Conservation (phyloP, 2,888 invertebrate species). For the Hyppa rectilinea region DNA sequence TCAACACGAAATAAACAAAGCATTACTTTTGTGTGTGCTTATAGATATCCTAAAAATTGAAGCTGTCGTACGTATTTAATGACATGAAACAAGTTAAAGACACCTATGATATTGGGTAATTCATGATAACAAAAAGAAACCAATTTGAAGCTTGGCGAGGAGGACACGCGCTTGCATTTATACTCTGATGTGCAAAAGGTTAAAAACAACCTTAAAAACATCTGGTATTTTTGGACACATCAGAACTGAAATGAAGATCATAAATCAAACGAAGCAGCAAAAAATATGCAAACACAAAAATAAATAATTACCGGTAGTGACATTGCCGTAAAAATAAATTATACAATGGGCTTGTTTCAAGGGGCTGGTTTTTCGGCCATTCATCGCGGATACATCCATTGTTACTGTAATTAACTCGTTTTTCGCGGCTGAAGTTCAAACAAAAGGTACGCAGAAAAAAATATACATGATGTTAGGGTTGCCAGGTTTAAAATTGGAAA, state of each 20-base stretch:
- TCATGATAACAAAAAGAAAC: too few species aligned
- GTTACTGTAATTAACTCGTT: slow-evolving; percentile 85
- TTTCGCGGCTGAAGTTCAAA: slow-evolving; percentile 70
- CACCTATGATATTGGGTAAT: too few species aligned
- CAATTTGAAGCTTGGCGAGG: too few species aligned
- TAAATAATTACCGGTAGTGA: slow-evolving; percentile 75
- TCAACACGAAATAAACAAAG: too few species aligned
- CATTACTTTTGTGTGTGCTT: too few species aligned
- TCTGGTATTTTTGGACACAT: slow-evolving; percentile 36
- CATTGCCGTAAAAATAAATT: slow-evolving; percentile 78
- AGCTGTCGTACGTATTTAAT: too few species aligned
- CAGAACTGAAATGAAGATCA: slow-evolving; percentile 38
- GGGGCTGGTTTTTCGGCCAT: slow-evolving; percentile 73
- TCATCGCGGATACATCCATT: slow-evolving; percentile 77
- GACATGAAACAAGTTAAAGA: too few species aligned
- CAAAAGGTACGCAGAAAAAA: slow-evolving; percentile 61
- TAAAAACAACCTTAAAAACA: slow-evolving; percentile 21
- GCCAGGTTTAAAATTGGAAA: slow-evolving; percentile 7
- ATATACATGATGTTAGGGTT: slow-evolving; percentile 26
- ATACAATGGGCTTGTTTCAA: slow-evolving; percentile 76
- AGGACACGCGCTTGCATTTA: too few species aligned
- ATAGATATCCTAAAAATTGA: too few species aligned
- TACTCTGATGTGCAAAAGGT: too few species aligned
- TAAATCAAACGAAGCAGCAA: slow-evolving; percentile 53
- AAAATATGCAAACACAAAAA: slow-evolving; percentile 64